Evolutionary conservation across 2,113 vertebrate genomes (phyloP).

Genomic region (Lampris incognitus): DNA sequence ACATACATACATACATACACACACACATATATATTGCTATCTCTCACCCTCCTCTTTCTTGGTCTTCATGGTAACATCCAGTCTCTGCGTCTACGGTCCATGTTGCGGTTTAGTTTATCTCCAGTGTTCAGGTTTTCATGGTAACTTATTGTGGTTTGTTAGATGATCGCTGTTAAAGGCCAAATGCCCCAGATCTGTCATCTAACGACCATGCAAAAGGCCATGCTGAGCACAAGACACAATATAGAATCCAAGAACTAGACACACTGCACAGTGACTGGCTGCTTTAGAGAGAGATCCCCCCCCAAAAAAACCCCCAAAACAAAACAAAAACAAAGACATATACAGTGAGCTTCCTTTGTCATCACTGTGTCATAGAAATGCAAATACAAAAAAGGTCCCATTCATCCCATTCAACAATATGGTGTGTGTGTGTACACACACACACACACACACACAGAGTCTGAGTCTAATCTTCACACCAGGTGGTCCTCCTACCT

Average conservation of each 20-base stretch:
- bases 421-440: not conserved
- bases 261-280: constrained; percentile 27
- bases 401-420: constrained; percentile 11
- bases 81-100: constrained; percentile 20
- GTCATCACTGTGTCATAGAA: not conserved
- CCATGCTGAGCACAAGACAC: constrained; percentile 5
- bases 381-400: not conserved
- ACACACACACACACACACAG: constrained; percentile 22
- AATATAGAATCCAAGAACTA: not conserved
- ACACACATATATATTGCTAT: not conserved
- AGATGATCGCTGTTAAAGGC: not conserved
- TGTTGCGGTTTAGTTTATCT: constrained; percentile 28
- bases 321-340: not conserved
- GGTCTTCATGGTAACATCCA: constrained; percentile 57
- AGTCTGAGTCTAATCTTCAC: no score
- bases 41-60: constrained; percentile 45
- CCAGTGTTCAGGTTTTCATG: constrained; percentile 29
- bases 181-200: constrained; percentile 48
- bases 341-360: not conserved
- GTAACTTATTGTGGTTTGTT: constrained; percentile 24
- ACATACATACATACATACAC: not conserved
- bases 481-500: no score
- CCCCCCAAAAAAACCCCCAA: not conserved
- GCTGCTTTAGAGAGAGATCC: not conserved
- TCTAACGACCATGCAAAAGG: not conserved